A percentile compares a stretch with the other conserved stretches of the same genome.
These are phyloP conservation scores for Drosophila picticornis DNA, from an alignment of 2,888 invertebrate species.

Conservation along the genomic window DNA sequence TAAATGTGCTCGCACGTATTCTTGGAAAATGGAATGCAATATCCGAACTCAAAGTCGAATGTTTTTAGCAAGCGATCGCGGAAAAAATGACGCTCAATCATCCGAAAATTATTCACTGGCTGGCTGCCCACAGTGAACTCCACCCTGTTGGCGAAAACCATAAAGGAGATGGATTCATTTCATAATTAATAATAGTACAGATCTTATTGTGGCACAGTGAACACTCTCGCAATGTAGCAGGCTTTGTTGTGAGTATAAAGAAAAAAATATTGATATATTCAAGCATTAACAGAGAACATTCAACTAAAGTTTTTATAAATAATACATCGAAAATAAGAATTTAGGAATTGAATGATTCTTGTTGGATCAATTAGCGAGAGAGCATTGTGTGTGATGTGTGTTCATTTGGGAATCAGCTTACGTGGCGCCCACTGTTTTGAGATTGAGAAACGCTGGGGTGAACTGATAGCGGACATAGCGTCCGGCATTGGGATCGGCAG, in stretches of 20 bases:
- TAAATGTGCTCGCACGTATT: constrained; percentile 99
- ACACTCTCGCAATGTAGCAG: not conserved
- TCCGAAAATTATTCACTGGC: constrained; percentile 97
- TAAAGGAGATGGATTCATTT: not conserved
- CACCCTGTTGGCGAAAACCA: constrained; percentile 88
- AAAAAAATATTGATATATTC: not conserved
- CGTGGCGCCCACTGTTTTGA: constrained; percentile 99
- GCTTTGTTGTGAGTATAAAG: too few relatives aligned
- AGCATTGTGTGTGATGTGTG: too few relatives aligned
- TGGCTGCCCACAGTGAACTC: constrained; percentile 98
- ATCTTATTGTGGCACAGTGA: not conserved
- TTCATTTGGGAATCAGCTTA: constrained; percentile 86
- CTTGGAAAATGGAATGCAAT: constrained; percentile 98
- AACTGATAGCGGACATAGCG: constrained; percentile 99
- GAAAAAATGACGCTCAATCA: constrained; percentile 99
- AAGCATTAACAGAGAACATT: not conserved
- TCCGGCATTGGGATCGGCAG: constrained; percentile 93
- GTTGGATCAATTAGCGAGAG: not conserved
- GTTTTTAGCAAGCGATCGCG: constrained; percentile 96
- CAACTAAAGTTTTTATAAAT: not conserved
- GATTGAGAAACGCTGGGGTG: constrained; percentile 97
- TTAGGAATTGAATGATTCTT: not conserved
- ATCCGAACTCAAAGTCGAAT: constrained; percentile 99
- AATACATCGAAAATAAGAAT: not conserved
- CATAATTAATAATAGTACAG: not conserved